These are phyloP conservation scores for Capricornis sumatraensis DNA, from an alignment of 2,113 vertebrate species.

Conservation along the genomic window DNA sequence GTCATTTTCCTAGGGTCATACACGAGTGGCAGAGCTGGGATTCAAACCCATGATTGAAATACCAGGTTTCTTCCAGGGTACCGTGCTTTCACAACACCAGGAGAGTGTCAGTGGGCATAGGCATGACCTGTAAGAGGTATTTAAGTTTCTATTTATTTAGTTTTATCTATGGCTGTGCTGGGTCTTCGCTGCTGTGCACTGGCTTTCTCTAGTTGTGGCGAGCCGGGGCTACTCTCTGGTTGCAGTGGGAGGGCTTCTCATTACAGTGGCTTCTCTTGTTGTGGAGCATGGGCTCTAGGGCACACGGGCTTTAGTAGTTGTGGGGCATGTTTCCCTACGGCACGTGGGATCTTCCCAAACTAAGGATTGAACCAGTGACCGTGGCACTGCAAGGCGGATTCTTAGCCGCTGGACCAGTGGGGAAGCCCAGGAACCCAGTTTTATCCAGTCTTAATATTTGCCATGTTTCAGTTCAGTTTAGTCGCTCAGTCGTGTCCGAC, in stretches of 20 bases:
- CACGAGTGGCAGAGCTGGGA: not conserved
- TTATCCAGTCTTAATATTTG: not conserved
- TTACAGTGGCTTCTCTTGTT: not conserved
- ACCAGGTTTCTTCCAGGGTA: not conserved
- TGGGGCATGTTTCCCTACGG: not conserved
- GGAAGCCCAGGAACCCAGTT: not conserved
- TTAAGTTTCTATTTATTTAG: not conserved
- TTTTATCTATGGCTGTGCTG: not conserved
- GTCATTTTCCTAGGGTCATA: not conserved
- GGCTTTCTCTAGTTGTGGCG: not conserved
- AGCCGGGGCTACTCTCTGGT: not conserved
- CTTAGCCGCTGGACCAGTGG: not conserved
- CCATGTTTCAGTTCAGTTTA: too few species aligned
- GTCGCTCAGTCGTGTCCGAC: too few species aligned
- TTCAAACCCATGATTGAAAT: not conserved
- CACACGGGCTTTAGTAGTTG: not conserved
- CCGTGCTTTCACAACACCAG: not conserved
- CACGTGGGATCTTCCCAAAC: not conserved
- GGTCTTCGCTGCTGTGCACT: fast-evolving
- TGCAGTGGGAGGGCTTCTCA: not conserved
- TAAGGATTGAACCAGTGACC: not conserved
- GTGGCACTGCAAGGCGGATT: not conserved
- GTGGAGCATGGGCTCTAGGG: not conserved
- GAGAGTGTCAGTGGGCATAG: not conserved
- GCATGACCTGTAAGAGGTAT: not conserved